Percentiles rank a stretch among this genome's conserved stretches.
Conservation (phyloP, 1,140 invertebrate genomes). For the Nephila pilipes region DNA sequence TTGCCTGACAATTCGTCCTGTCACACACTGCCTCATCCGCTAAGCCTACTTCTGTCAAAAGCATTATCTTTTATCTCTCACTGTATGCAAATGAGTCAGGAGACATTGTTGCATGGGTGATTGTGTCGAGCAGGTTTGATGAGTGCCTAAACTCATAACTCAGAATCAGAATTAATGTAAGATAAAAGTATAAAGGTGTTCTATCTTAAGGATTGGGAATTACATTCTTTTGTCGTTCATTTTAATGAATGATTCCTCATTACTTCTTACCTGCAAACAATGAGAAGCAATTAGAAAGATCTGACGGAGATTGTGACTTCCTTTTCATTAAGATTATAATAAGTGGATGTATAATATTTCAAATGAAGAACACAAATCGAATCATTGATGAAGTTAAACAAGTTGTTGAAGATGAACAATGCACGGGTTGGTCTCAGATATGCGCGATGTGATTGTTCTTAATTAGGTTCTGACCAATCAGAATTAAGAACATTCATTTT, state of each 20-base stretch:
- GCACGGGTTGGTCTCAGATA: too few relatives aligned
- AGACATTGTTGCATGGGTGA: background rate
- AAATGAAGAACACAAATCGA: constrained; percentile 12
- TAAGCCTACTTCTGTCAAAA: background rate
- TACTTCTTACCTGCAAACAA: background rate
- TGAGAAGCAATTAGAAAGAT: background rate
- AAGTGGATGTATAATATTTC: background rate
- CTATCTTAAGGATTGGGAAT: background rate
- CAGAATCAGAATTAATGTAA: background rate
- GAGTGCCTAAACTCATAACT: background rate
- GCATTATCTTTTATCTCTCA: background rate
- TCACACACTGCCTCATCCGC: background rate
- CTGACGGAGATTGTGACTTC: background rate
- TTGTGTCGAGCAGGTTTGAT: background rate
- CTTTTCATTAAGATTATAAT: background rate
- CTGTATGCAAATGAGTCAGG: background rate
- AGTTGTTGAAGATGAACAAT: too few relatives aligned
- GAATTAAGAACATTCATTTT: too few relatives aligned
- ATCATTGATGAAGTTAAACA: too few relatives aligned
- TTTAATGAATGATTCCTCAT: background rate
- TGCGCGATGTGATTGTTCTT: too few relatives aligned
- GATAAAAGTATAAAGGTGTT: background rate
- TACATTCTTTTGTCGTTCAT: background rate
- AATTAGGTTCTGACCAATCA: too few relatives aligned
- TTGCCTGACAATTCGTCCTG: background rate